A percentile compares a stretch with the other conserved stretches of the same genome.
Conservation (phyloP, 2,888 invertebrate genomes). For the Andrena fulva region DNA sequence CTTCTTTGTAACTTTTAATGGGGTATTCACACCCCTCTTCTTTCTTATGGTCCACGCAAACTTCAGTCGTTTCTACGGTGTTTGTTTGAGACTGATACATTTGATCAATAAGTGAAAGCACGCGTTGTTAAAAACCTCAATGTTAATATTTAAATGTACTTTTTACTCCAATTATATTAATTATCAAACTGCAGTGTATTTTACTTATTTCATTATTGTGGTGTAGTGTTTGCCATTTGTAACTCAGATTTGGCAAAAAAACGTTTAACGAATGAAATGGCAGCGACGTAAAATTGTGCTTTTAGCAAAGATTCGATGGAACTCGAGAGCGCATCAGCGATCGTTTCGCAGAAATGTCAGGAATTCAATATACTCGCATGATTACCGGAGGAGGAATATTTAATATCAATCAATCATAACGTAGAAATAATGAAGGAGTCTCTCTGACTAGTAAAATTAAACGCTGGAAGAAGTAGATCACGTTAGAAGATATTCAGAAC, state of each 20-base stretch:
- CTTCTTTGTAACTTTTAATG: neutral
- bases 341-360: neutral
- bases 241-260: too few relatives aligned
- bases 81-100: too few relatives aligned
- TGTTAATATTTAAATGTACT: too few relatives aligned
- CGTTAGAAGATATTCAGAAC: neutral
- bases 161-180: too few relatives aligned
- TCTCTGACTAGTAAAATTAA: neutral
- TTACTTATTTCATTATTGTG: too few relatives aligned
- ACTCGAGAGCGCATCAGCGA: neutral
- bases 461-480: neutral
- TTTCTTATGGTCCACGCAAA: too few relatives aligned
- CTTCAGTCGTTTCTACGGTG: too few relatives aligned
- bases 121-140: too few relatives aligned
- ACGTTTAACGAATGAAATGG: neutral
- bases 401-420: neutral
- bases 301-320: neutral
- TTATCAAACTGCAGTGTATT: too few relatives aligned
- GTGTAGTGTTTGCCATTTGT: too few relatives aligned
- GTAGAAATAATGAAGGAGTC: neutral
- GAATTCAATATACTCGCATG: conserved; percentile 1
- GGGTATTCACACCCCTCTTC: neutral
- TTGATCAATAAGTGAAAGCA: too few relatives aligned
- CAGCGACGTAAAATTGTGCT: neutral
- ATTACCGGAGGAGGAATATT: neutral